Conservation (phyloP, 2,113 vertebrate species). For the Oxyura jamaicensis region DNA sequence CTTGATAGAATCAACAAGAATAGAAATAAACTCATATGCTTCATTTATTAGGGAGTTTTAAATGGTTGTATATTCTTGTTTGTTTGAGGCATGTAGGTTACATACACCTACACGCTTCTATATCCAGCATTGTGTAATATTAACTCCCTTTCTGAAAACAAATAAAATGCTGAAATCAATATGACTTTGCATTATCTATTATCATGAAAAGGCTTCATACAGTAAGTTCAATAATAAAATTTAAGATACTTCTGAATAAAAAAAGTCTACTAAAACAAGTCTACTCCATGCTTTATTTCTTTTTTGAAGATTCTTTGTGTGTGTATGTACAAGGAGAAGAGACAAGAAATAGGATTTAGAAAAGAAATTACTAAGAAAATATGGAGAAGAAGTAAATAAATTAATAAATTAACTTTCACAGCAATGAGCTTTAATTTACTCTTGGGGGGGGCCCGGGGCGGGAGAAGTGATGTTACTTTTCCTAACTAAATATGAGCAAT, state of each 20-base stretch:
- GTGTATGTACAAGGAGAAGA: not conserved
- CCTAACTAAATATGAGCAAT: not conserved
- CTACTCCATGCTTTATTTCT: not conserved
- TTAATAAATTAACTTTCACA: not conserved
- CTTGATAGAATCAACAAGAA: not conserved
- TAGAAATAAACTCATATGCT: not conserved
- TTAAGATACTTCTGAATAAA: not conserved
- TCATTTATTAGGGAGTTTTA: not conserved
- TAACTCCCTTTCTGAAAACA: not conserved
- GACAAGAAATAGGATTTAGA: not conserved
- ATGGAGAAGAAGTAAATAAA: not conserved
- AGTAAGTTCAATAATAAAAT: not conserved
- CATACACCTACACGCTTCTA: not conserved
- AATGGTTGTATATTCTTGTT: not conserved
- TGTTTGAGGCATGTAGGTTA: not conserved
- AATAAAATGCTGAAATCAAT: not conserved
- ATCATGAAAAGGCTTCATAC: not conserved
- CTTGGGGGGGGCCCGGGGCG: too few relatives aligned
- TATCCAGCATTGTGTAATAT: not conserved
- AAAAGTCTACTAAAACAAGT: not conserved
- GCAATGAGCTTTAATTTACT: not conserved
- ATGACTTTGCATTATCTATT: not conserved
- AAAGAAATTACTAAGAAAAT: not conserved
- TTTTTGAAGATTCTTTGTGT: not conserved
- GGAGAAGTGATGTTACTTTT: not conserved